Base-by-base conservation (phyloP, 2,113 vertebrate species). In the Herpailurus yagouaroundi region DNA sequence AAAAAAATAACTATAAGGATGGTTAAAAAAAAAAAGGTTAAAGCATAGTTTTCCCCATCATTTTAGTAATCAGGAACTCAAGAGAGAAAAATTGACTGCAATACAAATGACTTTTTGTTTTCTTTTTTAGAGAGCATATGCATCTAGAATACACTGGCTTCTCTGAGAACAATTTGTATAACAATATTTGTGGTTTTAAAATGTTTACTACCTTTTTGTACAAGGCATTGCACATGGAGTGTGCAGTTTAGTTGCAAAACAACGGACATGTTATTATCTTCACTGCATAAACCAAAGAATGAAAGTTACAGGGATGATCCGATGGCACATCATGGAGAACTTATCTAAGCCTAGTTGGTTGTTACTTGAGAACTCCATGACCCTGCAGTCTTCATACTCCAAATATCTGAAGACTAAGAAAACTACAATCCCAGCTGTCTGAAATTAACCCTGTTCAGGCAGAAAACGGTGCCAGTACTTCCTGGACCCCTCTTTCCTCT, bases 1-100 rank as follows among this genome's bases (percentile, higher is more conserved):
- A 95, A 64, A 52, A 95, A 64, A 94, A 64, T 80, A n/a, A n/a
- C n/a, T n/a, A n/a, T n/a, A n/a, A n/a, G 7, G 1, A 48, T 50
- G 19, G 5, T 31, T 55, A 66, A 85, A 8, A 33, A 33, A 69
- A 84, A 8, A 29, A 33, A 69, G 1, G 3, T 8, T 63, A 74
- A 92, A 63, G 1, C 3, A 33, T 38, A 8, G 12, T 1, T 93
- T 85, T 36, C 21, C 48, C 18, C 3, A 2, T 48, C 10, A 63
- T 68, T 64, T 82, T 97, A 10, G 23, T 38, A 89, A 69, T 74
- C 33, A 48, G 1, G 55, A 81, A 63, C 12, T 74, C 55, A 60
- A 57, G 27, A 74, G 12, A 60, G 14, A 81, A 69, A 57, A 80
- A 33, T 4, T 23, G 6, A 52, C 38, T 38, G 8, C 15, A 27